Base-by-base conservation (phyloP, 2,888 invertebrate species). In the Pogonocherus hispidulus region DNA sequence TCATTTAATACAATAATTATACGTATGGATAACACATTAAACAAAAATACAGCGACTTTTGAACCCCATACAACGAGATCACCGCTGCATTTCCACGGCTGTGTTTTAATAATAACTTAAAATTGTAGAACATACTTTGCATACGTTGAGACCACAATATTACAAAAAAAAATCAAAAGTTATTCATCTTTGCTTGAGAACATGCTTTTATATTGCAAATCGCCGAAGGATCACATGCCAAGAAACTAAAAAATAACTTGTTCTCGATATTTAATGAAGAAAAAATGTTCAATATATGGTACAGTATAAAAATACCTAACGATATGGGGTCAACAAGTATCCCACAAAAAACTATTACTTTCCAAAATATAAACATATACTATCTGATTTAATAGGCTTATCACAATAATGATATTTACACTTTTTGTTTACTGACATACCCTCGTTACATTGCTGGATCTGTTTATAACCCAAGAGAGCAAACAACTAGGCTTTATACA, bases 351-450 rank as follows among this genome's bases (percentile, higher is more conserved):
- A 71, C 71, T 73, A 74, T 74, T 78, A 72, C 49, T 66, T 64
- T 72, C 70, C 71, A 71, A 75, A 76, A 74, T 74, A 77, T 74
- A 79, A 79, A 81, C 76, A 78, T 78, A 75, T 75, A 79, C 76
- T 79, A 81, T 82, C 80, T 82, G 81, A 81, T 81, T 82, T 80
- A 78, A 78, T 78, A 82, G 79, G 80, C 84, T 84, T 85, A 85
- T 85, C 85, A 85, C 85, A 85, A 84, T 84, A 82, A 83, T 83
- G 80, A 84, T 85, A 84, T 83, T 81, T 84, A 84, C 82, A 49
- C 56, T 65, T 72, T 65, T 69, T 64, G 59, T 59, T 67, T 66
- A 63, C 59, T 41, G 59, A 66, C 47, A 63, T 49, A 35, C 74
- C 71, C 71, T 75, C 47, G 19, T 49, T 22, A 56, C 60, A 55